Base-by-base conservation (phyloP, 2,797 vertebrate species). In the Momotus momota region DNA sequence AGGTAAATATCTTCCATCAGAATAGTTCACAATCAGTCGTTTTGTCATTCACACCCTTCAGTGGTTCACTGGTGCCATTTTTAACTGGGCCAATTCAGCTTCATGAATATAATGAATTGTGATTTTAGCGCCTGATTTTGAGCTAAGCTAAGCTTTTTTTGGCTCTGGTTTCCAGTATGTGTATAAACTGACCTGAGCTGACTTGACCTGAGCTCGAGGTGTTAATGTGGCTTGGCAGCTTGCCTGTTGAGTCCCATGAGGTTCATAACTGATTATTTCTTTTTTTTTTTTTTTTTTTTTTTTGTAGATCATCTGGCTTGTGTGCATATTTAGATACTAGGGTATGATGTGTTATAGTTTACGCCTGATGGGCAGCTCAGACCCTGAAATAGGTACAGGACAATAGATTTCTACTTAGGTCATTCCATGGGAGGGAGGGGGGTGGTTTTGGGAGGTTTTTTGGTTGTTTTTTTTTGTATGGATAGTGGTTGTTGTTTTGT, bases 281-380 rank as follows among this genome's bases (percentile, higher is more conserved):
- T n/a, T n/a, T n/a, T n/a, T n/a, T n/a, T n/a, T n/a, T n/a, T 35
- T 35, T 35, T 35, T 35, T 35, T 35, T n/a, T 18, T 93, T 77
- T 74, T 35, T 23, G 18, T 31, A 57, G 27, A 61, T 75, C 7
- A 16, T 5, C 31, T 78, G 61, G 4, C 5, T 33, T 6, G 8
- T 21, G 54, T 3, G 1, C 0, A 0, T 60, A 23, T n/a, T 40
- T 40, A 40, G 60, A 19, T 45, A n/a, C 35, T 51, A 18, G 41
- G 61, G 27, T 70, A 9, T 14, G 20, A 31, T 22, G 2, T 6
- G 14, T 35, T 2, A 0, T 12, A 54, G 17, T 65, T 86, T 65
- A n/a, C 21, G 16, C 12, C 4, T 1, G 0, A 7, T 3, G 3
- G 7, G 10, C 49, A 77, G 18, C 33, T 55, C 16, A 33, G 38